A percentile compares a stretch with the other conserved stretches of the same genome.
Conservation (phyloP, 2,888 invertebrate genomes). For the Zelleria hepariella region DNA sequence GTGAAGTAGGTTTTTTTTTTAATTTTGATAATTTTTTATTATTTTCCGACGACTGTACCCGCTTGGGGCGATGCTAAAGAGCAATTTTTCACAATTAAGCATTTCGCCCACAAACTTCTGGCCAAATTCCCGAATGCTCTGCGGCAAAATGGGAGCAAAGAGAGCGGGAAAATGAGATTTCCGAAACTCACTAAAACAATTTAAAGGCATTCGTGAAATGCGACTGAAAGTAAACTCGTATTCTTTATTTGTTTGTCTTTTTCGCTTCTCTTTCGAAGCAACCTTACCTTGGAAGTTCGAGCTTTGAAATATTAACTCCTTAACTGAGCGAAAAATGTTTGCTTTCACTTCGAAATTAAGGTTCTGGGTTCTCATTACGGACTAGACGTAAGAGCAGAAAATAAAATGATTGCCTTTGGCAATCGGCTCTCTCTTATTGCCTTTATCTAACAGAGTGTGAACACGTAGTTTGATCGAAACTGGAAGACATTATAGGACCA, state of each 20-base stretch:
- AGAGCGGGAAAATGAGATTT: background rate
- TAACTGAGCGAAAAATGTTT: background rate
- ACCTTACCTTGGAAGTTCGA: background rate
- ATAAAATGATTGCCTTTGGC: no score
- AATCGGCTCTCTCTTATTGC: no score
- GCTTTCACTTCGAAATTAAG: background rate
- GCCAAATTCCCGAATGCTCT: background rate
- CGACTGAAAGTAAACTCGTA: background rate
- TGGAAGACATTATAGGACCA: no score
- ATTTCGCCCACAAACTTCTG: background rate
- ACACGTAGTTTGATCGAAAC: no score
- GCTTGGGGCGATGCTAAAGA: background rate
- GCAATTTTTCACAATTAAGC: background rate
- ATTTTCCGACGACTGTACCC: background rate
- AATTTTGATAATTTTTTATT: no score
- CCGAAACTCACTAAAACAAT: background rate
- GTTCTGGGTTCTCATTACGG: background rate
- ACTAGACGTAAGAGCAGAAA: no score
- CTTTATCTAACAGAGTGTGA: no score
- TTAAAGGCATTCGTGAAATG: background rate
- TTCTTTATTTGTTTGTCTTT: background rate
- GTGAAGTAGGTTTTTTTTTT: no score
- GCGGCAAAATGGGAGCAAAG: background rate
- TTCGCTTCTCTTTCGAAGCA: background rate
- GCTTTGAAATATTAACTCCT: background rate